Conservation (phyloP, 2,113 vertebrate species). For the Brachirus orientalis region DNA sequence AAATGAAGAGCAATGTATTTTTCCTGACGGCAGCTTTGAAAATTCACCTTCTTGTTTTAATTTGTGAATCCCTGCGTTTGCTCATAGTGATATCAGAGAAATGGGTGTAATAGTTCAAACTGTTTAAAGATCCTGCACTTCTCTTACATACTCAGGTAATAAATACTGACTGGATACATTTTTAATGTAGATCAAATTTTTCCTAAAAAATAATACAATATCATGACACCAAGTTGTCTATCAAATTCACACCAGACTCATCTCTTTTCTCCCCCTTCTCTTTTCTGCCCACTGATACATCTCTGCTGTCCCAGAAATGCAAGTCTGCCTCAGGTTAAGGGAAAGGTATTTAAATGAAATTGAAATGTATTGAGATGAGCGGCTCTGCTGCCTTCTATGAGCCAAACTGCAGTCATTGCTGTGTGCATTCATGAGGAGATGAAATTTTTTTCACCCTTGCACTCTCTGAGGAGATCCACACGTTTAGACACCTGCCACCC, state of each 20-base stretch:
- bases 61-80: too few species aligned
- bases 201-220: constrained; percentile 54
- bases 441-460: constrained; percentile 13
- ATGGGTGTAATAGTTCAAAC: neutral
- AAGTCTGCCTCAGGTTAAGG: constrained; percentile 57
- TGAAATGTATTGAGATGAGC: constrained; percentile 79
- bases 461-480: constrained; percentile 36
- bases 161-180: constrained; percentile 42
- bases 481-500: constrained; percentile 48
- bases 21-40: too few species aligned
- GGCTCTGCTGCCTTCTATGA: constrained; percentile 52
- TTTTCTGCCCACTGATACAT: constrained; percentile 45
- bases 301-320: constrained; percentile 54
- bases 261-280: constrained; percentile 27
- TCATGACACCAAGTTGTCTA: constrained; percentile 46
- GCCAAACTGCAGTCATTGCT: constrained; percentile 72
- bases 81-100: neutral
- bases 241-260: constrained; percentile 54
- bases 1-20: too few species aligned
- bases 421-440: constrained; percentile 59
- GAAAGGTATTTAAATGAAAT: constrained; percentile 76
- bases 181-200: constrained; percentile 57
- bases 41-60: too few species aligned
- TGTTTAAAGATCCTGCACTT: constrained; percentile 28
- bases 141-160: constrained; percentile 22